A percentile compares a stretch with the other conserved stretches of the same genome.
These are phyloP conservation scores for Didymodactylos carnosus DNA, from an alignment of 2,888 invertebrate genomes.

Conservation along the genomic window DNA sequence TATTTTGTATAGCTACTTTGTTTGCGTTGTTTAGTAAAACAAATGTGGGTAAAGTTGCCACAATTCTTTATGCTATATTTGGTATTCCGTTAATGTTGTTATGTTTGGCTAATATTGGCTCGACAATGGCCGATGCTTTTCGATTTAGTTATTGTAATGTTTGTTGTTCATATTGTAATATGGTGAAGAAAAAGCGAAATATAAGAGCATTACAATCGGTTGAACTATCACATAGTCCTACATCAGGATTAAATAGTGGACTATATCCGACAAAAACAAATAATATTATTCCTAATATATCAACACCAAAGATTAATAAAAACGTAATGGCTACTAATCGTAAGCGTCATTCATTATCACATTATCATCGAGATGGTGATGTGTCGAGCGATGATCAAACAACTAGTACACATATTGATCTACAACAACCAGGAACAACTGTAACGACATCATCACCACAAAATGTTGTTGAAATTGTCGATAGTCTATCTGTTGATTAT, in stretches of 20 bases:
- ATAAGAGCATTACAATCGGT: constrained; percentile 2
- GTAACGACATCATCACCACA: too few species aligned
- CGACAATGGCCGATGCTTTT: constrained; percentile 12
- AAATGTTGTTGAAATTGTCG: constrained; percentile 4
- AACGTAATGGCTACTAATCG: too few species aligned
- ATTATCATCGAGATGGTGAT: too few species aligned
- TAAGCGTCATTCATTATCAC: too few species aligned
- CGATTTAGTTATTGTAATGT: constrained; percentile 6
- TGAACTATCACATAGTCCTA: neutral
- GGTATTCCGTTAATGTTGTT: constrained; percentile 13
- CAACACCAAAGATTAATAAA: too few species aligned
- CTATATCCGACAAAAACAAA: neutral
- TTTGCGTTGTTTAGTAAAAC: too few species aligned
- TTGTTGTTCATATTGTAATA: constrained; percentile 13
- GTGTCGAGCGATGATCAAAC: too few species aligned
- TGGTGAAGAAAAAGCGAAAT: neutral
- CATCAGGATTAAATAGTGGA: neutral
- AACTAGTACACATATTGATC: neutral
- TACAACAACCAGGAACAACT: too few species aligned
- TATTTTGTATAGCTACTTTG: too few species aligned
- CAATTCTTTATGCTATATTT: constrained; percentile 10
- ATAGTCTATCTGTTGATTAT: constrained; percentile 8
- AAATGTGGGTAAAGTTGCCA: constrained; percentile 4
- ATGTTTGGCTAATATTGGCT: constrained; percentile 11
- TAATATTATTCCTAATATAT: neutral